Evolutionary conservation across 2,113 vertebrate species (phyloP), one percentile per base, ranked within the genome.

Genomic region (Progne subis): DNA sequence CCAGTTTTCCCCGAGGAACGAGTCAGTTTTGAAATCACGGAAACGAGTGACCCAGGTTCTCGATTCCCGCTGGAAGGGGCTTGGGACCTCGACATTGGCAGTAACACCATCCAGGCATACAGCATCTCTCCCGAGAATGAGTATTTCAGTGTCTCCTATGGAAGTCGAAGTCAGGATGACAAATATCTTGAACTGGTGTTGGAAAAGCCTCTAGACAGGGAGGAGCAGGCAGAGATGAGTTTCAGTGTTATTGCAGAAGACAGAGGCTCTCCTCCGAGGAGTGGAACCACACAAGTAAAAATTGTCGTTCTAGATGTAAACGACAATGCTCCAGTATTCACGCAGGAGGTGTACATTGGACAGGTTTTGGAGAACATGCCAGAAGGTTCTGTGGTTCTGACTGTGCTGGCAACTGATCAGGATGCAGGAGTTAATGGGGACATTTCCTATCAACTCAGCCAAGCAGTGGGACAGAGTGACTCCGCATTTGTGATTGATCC

Each of bases 241-340:
- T 57, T 57, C 20, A 34, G 32, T 34, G 2, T 59, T 3, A 37
- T 59, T 59, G 57, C 57, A 7, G 23, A 8, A 10, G 57, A 59
- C 25, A n/a, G 57, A 3, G 57, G 57, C 9, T 37, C n/a, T 37
- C 57, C n/a, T 59, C 21, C 23, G 6, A 34, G n/a, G 8, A 59
- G 14, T 59, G 57, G n/a, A 1, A 16, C n/a, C 1, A 34, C 23
- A 2, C 6, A 59, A 16, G 23, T 59, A 0, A 1, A 34, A 3
- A 16, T 59, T 59, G 14, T 11, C 6, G 11, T 59, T 16, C n/a
- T 59, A 11, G 57, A 59, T 25, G n/a, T 17, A 37, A 59, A 59
- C 25, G 57, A 59, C 57, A 59, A 59, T 37, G n/a, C 57, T 59
- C 57, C 57, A 18, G 12, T 31, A 17, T 55, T 55, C 29, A 55